These are phyloP conservation scores for Anas platyrhynchos DNA, from an alignment of 2,113 vertebrate species.

Conservation along the genomic window DNA sequence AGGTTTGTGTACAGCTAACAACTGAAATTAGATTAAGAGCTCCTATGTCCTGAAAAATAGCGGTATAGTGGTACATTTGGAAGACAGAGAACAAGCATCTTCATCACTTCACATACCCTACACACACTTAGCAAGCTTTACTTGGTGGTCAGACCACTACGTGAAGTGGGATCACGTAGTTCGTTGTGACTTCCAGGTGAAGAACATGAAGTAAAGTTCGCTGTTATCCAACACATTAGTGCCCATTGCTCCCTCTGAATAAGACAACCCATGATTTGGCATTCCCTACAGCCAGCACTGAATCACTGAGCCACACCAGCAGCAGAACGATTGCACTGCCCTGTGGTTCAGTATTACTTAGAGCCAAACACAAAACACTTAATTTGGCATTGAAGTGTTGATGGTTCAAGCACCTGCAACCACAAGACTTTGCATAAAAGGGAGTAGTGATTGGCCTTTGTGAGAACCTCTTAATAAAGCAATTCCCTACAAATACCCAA, in stretches of 20 bases:
- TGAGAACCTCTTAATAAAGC: not conserved
- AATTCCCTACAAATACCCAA: not conserved
- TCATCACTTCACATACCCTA: not conserved
- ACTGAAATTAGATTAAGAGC: not conserved
- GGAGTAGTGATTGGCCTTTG: not conserved
- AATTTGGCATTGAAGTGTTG: not conserved
- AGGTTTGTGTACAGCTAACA: not conserved
- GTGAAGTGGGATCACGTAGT: not conserved
- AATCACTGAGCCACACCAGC: not conserved
- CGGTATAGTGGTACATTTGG: not conserved
- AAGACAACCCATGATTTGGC: no score
- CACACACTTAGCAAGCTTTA: not conserved
- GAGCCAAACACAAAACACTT: not conserved
- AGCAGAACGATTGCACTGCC: not conserved
- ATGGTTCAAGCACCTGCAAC: conserved; percentile 5
- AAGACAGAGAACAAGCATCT: not conserved
- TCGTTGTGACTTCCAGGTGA: not conserved
- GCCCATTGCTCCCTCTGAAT: not conserved
- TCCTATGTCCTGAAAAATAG: not conserved
- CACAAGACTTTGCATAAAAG: not conserved
- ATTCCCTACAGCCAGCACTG: not conserved
- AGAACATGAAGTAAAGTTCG: not conserved
- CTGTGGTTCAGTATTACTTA: not conserved
- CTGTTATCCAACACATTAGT: not conserved
- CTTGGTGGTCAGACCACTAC: not conserved